Percentiles rank a stretch among this genome's conserved stretches.
Conservation (phyloP, 2,888 invertebrate species). For the Ametastegia equiseti region DNA sequence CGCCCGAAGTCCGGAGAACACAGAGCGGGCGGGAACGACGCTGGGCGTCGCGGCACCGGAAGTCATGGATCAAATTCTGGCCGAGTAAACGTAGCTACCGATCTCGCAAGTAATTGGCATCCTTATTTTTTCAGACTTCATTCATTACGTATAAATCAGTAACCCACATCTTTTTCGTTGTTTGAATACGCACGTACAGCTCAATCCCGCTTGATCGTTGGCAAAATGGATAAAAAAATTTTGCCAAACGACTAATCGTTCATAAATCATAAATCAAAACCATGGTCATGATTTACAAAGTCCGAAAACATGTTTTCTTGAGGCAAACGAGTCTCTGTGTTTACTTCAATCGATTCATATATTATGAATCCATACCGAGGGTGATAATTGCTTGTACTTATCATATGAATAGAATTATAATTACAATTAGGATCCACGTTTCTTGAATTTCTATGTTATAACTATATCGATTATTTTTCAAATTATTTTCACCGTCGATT, state of each 20-base stretch:
- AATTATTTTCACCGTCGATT: not conserved
- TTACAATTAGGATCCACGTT: not conserved
- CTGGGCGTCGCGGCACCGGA: constrained; percentile 72
- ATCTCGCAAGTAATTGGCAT: constrained; percentile 48
- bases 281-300: too few relatives aligned
- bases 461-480: not conserved
- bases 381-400: not conserved
- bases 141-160: not conserved
- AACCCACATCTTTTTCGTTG: not conserved
- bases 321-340: too few relatives aligned
- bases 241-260: not conserved
- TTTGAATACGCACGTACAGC: too few relatives aligned
- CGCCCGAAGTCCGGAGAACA: constrained; percentile 61
- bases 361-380: not conserved
- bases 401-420: too few relatives aligned
- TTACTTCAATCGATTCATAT: too few relatives aligned
- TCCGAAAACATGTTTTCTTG: not conserved
- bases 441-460: not conserved
- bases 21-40: constrained; percentile 71
- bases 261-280: not conserved
- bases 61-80: constrained; percentile 72
- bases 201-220: not conserved
- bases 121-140: not conserved
- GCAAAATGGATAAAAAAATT: not conserved
- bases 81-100: constrained; percentile 52